phyloP scores from a whole-genome alignment of 1,140 invertebrate genomes.

The Drosophila sulfurigaster region DNA sequence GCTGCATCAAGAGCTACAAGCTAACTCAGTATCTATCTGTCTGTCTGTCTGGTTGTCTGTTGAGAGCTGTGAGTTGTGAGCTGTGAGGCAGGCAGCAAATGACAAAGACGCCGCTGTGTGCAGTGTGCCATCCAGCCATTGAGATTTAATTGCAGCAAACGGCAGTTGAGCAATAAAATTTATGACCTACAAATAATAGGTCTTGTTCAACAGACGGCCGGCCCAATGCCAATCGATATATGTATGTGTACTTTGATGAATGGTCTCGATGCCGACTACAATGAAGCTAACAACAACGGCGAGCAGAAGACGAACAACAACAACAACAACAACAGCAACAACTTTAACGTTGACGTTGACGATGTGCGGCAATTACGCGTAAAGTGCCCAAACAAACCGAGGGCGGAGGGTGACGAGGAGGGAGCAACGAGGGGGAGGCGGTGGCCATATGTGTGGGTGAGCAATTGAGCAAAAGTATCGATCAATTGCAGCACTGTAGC shows the following conservation, averaged over 20 bases:
- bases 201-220: constrained; percentile 51
- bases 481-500: constrained; percentile 4
- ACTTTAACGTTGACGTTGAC: constrained; percentile 27
- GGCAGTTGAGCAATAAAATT: constrained; percentile 84
- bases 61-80: constrained; percentile 28
- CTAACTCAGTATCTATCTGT: background rate
- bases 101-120: constrained; percentile 67
- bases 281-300: constrained; percentile 2
- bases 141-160: constrained; percentile 83
- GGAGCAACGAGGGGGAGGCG: background rate
- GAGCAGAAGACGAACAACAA: background rate
- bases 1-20: background rate
- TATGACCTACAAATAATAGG: constrained; percentile 85
- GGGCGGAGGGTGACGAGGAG: background rate
- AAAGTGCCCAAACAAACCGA: constrained; percentile 63
- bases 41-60: background rate
- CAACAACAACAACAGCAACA: constrained; percentile 22
- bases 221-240: constrained; percentile 54
- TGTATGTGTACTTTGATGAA: constrained; percentile 65
- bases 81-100: constrained; percentile 58
- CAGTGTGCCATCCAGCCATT: constrained; percentile 50
- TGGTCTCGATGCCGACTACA: constrained; percentile 43
- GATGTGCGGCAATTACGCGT: constrained; percentile 72
- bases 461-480: background rate
- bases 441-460: background rate